phyloP scores from a whole-genome alignment of 1,140 invertebrate genomes.

The Orchesella cincta region DNA sequence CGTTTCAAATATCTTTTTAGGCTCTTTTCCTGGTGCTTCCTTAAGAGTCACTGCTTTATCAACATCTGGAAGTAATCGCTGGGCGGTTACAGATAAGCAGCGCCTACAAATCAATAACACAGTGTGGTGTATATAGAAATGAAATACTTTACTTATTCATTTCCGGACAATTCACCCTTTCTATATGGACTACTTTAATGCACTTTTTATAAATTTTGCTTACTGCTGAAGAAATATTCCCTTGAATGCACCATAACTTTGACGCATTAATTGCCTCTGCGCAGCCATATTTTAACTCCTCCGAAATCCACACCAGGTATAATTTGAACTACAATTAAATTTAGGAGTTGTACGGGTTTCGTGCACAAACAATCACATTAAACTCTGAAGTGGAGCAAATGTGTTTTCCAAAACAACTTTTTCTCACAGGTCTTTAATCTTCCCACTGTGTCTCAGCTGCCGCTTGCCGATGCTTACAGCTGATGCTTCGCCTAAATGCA shows the following conservation, averaged over 20 bases:
- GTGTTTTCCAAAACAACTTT: too few relatives aligned
- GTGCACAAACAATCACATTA: too few relatives aligned
- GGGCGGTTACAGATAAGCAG: background rate
- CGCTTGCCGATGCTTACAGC: too few relatives aligned
- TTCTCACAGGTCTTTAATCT: too few relatives aligned
- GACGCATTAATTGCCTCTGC: too few relatives aligned
- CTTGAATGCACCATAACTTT: background rate
- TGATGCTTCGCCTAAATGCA: too few relatives aligned
- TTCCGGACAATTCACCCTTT: background rate
- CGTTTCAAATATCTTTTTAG: background rate
- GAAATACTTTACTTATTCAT: background rate
- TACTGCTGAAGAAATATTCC: background rate
- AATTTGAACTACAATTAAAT: too few relatives aligned
- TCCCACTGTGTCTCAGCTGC: too few relatives aligned
- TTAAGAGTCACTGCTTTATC: slow-evolving; percentile 6
- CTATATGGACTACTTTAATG: background rate
- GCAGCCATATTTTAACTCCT: background rate
- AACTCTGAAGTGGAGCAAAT: too few relatives aligned
- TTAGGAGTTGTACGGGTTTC: too few relatives aligned
- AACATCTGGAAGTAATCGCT: background rate
- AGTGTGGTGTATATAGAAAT: background rate
- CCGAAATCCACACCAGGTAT: too few relatives aligned
- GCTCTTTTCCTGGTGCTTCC: background rate
- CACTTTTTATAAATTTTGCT: background rate
- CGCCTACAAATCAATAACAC: background rate